Evolutionary conservation across 2,113 vertebrate genomes (phyloP).

Genomic region (Cranoglanis bouderius): DNA sequence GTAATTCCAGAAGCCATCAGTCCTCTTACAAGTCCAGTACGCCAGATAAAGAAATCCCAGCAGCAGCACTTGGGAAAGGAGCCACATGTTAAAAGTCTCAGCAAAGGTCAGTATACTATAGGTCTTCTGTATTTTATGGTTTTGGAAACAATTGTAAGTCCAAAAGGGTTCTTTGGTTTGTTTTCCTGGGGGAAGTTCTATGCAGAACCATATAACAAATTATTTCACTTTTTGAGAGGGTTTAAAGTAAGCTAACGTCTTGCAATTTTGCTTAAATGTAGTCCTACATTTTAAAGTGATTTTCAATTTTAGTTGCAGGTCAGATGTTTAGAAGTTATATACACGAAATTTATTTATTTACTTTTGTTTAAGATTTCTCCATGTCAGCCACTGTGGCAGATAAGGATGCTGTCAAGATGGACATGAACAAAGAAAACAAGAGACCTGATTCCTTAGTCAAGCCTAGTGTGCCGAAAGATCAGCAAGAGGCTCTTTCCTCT

Average conservation of each 20-base stretch:
- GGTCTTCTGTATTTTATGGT: neutral
- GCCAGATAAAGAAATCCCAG: constrained; percentile 73
- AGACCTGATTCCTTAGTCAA: constrained; percentile 74
- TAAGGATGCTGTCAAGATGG: constrained; percentile 62
- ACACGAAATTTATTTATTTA: neutral
- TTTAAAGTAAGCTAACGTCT: neutral
- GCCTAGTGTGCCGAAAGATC: constrained; percentile 50
- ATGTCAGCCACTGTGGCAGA: constrained; percentile 39
- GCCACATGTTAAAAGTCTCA: constrained; percentile 76
- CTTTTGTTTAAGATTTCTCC: constrained; percentile 66
- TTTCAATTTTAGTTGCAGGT: neutral
- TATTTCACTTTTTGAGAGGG: neutral
- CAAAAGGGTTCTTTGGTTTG: neutral
- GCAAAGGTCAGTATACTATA: constrained; percentile 77
- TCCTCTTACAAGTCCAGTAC: constrained; percentile 90
- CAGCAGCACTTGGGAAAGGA: constrained; percentile 73
- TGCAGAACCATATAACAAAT: neutral
- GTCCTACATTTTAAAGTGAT: neutral
- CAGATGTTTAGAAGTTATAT: neutral
- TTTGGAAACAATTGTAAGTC: neutral
- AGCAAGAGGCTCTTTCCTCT: constrained; percentile 44
- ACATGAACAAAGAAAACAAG: constrained; percentile 94
- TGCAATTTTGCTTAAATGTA: neutral
- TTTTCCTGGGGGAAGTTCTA: neutral
- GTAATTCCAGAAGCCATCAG: constrained; percentile 89